phyloP scores from a whole-genome alignment of 2,888 invertebrate species.

The Myathropa florea region DNA sequence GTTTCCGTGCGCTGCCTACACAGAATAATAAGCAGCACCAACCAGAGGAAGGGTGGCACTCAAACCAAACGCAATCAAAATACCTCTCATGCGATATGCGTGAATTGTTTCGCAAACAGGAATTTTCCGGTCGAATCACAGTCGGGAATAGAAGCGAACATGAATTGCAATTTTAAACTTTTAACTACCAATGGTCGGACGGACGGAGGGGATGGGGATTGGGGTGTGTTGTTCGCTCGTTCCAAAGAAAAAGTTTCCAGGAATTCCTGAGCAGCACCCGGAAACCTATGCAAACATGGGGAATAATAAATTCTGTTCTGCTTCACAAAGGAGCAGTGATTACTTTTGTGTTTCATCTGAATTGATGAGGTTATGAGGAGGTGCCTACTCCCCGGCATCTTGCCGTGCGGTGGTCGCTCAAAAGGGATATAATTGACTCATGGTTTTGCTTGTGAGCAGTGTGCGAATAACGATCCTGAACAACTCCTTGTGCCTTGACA shows the following conservation, averaged over 20 bases:
- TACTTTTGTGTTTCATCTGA: background rate
- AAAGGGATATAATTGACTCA: too few relatives aligned
- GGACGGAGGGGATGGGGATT: background rate
- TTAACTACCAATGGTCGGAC: background rate
- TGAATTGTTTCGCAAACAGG: conserved; percentile 6
- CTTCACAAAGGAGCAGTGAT: background rate
- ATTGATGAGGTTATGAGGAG: background rate
- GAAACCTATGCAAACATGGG: background rate
- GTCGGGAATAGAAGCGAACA: background rate
- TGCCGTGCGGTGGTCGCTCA: too few relatives aligned
- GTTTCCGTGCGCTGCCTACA: background rate
- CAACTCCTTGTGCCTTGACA: background rate
- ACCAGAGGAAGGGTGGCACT: background rate
- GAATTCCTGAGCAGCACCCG: background rate
- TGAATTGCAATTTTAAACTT: conserved; percentile 30
- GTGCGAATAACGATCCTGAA: background rate
- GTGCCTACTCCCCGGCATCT: too few relatives aligned
- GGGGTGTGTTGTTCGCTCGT: too few relatives aligned
- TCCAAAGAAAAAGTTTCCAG: background rate
- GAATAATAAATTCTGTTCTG: background rate
- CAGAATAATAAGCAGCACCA: conserved; percentile 16
- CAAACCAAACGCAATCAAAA: conserved; percentile 2
- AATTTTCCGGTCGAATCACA: conserved; percentile 29
- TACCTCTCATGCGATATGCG: background rate
- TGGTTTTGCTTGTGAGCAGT: background rate